A percentile compares a stretch with the other conserved stretches of the same genome.
Evolutionary conservation across 1,140 invertebrate genomes (phyloP).

Genomic region (Coelopa frigida): DNA sequence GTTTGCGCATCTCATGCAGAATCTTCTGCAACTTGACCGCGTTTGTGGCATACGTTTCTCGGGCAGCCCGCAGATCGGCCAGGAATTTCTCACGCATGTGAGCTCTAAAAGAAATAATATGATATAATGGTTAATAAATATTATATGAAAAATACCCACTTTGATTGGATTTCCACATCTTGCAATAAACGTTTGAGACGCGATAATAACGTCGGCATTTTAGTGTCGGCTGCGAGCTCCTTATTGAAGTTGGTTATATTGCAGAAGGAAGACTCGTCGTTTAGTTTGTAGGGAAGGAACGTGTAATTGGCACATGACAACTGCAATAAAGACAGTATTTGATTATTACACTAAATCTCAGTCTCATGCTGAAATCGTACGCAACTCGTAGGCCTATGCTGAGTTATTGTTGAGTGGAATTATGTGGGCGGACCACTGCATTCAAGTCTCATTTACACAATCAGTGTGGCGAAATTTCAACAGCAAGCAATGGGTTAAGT

Average conservation of each 20-base stretch:
- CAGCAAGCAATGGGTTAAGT: too few relatives aligned
- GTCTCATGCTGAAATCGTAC: too few relatives aligned
- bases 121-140: slow-evolving; percentile 1
- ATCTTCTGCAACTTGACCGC: slow-evolving; percentile 72
- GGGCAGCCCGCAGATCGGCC: slow-evolving; percentile 84
- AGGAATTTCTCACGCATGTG: slow-evolving; percentile 98
- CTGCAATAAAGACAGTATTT: slow-evolving; percentile 56
- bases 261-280: slow-evolving; percentile 61
- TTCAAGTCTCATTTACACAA: too few relatives aligned
- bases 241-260: slow-evolving; percentile 65
- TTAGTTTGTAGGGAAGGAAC: slow-evolving; percentile 79
- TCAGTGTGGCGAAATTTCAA: too few relatives aligned
- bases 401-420: too few relatives aligned
- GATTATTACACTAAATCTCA: too few relatives aligned
- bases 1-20: slow-evolving; percentile 81
- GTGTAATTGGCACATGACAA: slow-evolving; percentile 80
- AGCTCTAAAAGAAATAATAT: slow-evolving; percentile 55
- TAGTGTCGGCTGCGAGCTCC: slow-evolving; percentile 56
- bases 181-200: slow-evolving; percentile 78
- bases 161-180: slow-evolving; percentile 90
- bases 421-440: too few relatives aligned
- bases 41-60: slow-evolving; percentile 73
- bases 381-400: too few relatives aligned
- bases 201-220: slow-evolving; percentile 53
- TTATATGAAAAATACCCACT: too few relatives aligned